phyloP scores from a whole-genome alignment of 2,888 invertebrate species.

The Eumerus sabulonum region DNA sequence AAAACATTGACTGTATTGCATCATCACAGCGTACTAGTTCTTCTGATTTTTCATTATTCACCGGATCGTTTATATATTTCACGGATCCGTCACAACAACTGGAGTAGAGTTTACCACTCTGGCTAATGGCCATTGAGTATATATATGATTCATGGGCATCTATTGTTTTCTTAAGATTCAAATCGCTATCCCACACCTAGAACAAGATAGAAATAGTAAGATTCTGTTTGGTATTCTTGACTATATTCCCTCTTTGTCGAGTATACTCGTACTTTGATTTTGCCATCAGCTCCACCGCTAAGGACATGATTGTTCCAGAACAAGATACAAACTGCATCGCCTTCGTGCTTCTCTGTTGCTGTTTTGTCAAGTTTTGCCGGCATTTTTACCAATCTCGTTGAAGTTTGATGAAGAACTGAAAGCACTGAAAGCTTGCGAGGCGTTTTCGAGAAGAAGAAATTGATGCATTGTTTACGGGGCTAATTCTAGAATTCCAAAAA shows the following conservation, averaged over 20 bases:
- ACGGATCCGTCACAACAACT: conserved; percentile 78
- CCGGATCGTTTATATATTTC: conserved; percentile 75
- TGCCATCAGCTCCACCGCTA: conserved; percentile 78
- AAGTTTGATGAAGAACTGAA: conserved; percentile 34
- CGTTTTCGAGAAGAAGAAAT: background rate
- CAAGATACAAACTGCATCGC: conserved; percentile 76
- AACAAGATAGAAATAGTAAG: conserved; percentile 14
- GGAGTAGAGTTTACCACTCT: conserved; percentile 77
- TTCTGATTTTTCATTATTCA: conserved; percentile 71
- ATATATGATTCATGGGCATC: conserved; percentile 77
- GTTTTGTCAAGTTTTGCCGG: conserved; percentile 72
- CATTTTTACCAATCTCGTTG: conserved; percentile 37
- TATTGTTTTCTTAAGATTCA: conserved; percentile 75
- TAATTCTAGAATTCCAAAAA: conserved; percentile 52
- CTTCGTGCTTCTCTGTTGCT: conserved; percentile 76
- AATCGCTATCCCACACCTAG: conserved; percentile 77
- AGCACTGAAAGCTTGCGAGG: background rate
- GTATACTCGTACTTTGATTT: conserved; percentile 74
- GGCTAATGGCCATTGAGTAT: conserved; percentile 76
- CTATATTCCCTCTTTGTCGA: no score
- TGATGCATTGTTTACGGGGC: conserved; percentile 8
- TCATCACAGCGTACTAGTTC: conserved; percentile 76
- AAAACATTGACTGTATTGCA: conserved; percentile 76
- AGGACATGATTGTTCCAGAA: conserved; percentile 75
- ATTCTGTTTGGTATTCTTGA: background rate